phyloP scores from a whole-genome alignment of 2,113 vertebrate species.

The Apteryx mantelli region DNA sequence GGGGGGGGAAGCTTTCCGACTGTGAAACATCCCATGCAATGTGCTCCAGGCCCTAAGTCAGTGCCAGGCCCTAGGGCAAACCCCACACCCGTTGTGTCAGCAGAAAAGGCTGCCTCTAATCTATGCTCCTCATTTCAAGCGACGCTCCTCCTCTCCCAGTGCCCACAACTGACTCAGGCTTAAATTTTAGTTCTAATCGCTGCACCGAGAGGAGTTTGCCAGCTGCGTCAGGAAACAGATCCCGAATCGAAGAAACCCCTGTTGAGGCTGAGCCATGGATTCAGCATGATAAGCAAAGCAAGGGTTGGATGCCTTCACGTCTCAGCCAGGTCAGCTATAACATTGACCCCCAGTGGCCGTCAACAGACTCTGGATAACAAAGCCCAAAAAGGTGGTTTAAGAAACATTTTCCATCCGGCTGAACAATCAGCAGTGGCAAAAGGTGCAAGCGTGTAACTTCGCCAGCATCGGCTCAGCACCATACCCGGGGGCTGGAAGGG shows the following conservation, averaged over 20 bases:
- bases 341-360: not conserved
- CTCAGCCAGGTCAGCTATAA: not conserved
- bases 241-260: not conserved
- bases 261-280: accelerated
- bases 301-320: not conserved
- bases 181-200: not conserved
- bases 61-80: not conserved
- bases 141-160: not conserved
- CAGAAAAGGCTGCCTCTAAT: not conserved
- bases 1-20: not conserved
- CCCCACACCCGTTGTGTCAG: conserved; percentile 28
- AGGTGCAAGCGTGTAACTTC: not conserved
- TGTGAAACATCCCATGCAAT: accelerated
- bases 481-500: not conserved
- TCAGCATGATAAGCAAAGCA: not conserved
- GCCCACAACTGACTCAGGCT: not conserved
- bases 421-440: not conserved
- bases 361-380: not conserved
- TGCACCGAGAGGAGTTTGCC: not conserved
- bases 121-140: not conserved
- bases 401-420: not conserved
- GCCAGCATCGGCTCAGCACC: not conserved
- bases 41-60: not conserved
- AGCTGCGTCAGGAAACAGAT: not conserved
- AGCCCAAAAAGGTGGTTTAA: not conserved